Conservation (phyloP, 2,113 vertebrate species). For the Tragelaphus strepsiceros region DNA sequence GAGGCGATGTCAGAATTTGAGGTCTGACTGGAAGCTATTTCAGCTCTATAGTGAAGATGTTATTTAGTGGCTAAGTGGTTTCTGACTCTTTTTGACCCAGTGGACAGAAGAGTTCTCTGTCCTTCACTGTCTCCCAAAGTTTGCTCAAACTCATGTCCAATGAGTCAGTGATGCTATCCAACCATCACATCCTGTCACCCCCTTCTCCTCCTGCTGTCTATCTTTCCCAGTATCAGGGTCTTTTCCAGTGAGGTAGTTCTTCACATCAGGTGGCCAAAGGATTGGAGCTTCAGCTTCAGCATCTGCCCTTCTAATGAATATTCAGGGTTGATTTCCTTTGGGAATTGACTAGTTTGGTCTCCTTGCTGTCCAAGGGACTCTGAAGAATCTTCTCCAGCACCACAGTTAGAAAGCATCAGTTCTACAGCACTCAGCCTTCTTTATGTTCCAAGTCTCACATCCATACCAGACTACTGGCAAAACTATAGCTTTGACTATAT, state of each 20-base stretch:
- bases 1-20: background rate
- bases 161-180: background rate
- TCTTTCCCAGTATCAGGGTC: background rate
- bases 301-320: background rate
- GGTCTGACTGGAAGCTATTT: background rate
- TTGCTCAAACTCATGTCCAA: background rate
- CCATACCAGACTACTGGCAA: background rate
- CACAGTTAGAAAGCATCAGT: background rate
- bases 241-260: background rate
- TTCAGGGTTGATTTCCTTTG: background rate
- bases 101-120: background rate
- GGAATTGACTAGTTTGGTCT: background rate
- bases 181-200: background rate
- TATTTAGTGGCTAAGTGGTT: background rate
- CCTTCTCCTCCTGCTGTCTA: background rate
- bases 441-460: background rate
- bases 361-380: background rate
- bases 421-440: background rate
- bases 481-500: background rate
- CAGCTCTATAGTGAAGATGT: background rate
- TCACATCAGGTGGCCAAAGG: background rate
- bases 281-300: background rate
- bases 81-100: background rate
- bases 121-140: background rate
- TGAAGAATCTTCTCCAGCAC: background rate